A percentile compares a stretch with the other conserved stretches of the same genome.
Conservation (phyloP, 2,113 vertebrate genomes). For the Campylomormyrus numenius region DNA sequence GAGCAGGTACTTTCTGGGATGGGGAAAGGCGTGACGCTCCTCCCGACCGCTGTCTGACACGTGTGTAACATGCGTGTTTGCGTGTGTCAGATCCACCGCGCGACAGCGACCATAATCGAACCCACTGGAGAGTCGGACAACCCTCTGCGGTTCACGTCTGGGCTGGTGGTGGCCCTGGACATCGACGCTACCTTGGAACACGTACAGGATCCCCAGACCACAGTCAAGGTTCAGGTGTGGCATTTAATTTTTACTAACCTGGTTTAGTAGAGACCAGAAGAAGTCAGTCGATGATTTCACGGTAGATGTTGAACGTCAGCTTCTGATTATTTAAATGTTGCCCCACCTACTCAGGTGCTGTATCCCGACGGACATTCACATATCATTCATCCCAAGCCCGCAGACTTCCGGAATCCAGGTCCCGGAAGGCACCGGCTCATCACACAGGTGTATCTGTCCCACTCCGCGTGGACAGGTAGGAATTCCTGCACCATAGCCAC, state of each 20-base stretch:
- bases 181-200: constrained; percentile 90
- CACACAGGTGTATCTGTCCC: constrained; percentile 93
- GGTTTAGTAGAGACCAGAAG: neutral
- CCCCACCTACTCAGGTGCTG: constrained; percentile 61
- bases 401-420: constrained; percentile 88
- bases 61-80: neutral
- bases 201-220: constrained; percentile 80
- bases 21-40: neutral
- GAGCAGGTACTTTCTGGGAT: constrained; percentile 66
- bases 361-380: constrained; percentile 96
- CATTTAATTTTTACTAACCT: neutral
- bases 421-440: constrained; percentile 85
- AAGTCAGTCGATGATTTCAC: neutral
- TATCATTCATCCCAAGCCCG: constrained; percentile 88
- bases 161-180: constrained; percentile 87
- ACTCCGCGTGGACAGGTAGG: constrained; percentile 92
- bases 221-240: constrained; percentile 88
- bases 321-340: neutral
- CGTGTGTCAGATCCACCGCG: constrained; percentile 72
- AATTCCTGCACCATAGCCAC: neutral
- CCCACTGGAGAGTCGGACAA: constrained; percentile 93
- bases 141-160: constrained; percentile 82
- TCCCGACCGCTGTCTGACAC: neutral
- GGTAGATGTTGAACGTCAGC: neutral
- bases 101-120: constrained; percentile 85